A percentile compares a stretch with the other conserved stretches of the same genome.
Conservation (phyloP, 2,888 invertebrate genomes). For the Dryocosmus kuriphilus region DNA sequence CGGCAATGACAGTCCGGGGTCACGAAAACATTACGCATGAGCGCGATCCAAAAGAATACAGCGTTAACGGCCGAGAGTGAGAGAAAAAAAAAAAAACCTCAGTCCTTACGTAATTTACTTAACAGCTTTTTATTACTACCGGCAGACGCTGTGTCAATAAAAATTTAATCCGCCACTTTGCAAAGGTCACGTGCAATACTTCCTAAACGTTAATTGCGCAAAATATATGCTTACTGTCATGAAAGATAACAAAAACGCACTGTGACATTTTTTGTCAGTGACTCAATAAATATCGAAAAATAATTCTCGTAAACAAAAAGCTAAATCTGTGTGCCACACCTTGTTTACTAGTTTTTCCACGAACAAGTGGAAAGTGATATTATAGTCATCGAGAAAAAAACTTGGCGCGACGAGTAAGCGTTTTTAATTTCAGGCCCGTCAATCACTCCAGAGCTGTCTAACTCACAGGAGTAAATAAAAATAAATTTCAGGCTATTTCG, state of each 20-base stretch:
- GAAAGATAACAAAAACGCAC: background rate
- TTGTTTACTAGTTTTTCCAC: conserved; percentile 15
- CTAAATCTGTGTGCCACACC: background rate
- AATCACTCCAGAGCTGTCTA: conserved; percentile 1
- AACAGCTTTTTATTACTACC: conserved; percentile 32
- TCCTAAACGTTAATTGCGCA: background rate
- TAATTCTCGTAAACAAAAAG: background rate
- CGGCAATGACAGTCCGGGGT: conserved; percentile 70
- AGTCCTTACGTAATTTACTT: conserved; percentile 32
- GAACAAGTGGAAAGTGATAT: conserved; percentile 2
- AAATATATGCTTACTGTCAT: background rate
- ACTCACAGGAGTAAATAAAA: background rate
- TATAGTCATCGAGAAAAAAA: conserved; percentile 14
- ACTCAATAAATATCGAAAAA: background rate
- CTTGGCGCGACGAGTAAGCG: background rate
- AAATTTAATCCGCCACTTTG: conserved; percentile 9
- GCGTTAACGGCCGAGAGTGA: conserved; percentile 35
- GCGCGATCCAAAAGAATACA: conserved; percentile 42
- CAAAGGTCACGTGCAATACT: background rate
- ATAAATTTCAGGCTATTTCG: background rate
- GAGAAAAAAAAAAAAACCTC: conserved; percentile 12
- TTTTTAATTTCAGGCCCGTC: conserved; percentile 6
- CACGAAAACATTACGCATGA: conserved; percentile 66
- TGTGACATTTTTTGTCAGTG: background rate
- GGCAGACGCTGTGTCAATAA: conserved; percentile 13